Base-by-base conservation (phyloP, 1,140 invertebrate species). In the Drosophila tsacasi region DNA sequence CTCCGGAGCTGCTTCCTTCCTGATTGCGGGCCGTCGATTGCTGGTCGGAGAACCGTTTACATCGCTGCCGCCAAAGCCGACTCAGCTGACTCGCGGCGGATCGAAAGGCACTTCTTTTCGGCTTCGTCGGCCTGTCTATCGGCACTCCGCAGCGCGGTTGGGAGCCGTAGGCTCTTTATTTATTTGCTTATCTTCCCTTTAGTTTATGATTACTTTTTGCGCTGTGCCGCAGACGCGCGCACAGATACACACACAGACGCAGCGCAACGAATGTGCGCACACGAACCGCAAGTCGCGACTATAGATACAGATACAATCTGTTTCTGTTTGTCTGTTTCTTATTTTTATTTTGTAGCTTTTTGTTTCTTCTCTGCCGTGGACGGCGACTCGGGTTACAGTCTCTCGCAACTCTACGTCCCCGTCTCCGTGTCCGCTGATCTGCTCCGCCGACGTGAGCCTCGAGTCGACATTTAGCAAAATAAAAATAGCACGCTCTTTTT, bases 381-480 rank as follows among this genome's bases (percentile, higher is more conserved):
- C 37, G 19, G 63, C 75, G 75, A 69, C 75, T 78, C 81, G 67
- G 63, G 81, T 89, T 87, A 84, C 85, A 90, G 81, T 84, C 78
- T 89, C 77, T 81, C 72, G 68, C 76, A 59, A 77, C 77, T 81
- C 65, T 71, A 52, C 46, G 77, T 81, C 21, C 5, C 64, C 32
- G 59, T 35, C 40, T 37, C 59, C 46, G 27, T 42, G n/a, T 61
- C 67, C 35, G 25, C 63, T 12, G 30, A 37, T 60, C 42, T 60
- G 42, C 54, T 72, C 27, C 39, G 59, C 40, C 82, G 78, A 76
- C 77, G 74, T 75, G 78, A 83, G 85, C 74, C 83, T 79, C 69
- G 71, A 90, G 85, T 89, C 84, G 85, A 90, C 84, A 90, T 89
- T 89, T 84, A 87, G 85, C 81, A 82, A 84, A 84, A 89, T 84